Evolutionary conservation across 2,888 invertebrate species (phyloP), one percentile per base, ranked within the genome.

Genomic region (Polyommatus iphigenia): DNA sequence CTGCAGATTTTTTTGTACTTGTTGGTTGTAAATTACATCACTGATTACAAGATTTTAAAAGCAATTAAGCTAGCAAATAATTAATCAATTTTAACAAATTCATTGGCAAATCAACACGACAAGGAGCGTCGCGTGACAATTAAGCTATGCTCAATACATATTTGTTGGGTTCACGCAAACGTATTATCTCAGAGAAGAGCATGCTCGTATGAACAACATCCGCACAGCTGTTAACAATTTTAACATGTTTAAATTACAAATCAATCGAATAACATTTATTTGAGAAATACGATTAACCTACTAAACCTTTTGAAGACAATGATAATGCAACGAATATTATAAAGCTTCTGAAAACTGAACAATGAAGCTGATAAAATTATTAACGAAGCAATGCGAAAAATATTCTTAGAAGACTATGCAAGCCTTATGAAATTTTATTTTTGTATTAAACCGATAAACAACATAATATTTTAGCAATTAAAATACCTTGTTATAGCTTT

Each of bases 51-150:
- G 50, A 13, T 50, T n/a, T n/a, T 50, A 50, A 4, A 50, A 50
- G 50, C 50, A 50, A 15, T 50, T 1, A 18, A 54, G 18, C 1
- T 36, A 36, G 36, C 8, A 36, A 8, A 36, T 7, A 7, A 36
- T 36, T 1, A 36, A 36, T 7, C 18, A 18, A 59, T 59, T 59
- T n/a, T 18, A 57, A n/a, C 18, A 10, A 46, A 46, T 46, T 57
- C n/a, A 57, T 2, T 3, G 8, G 10, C 20, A 4, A 20, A 62
- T 24, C 62, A 62, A 24, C 24, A 24, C 20, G 18, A 67, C 29
- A 32, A 32, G 29, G 67, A 29, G 67, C 29, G 18, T 67, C 29
- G 67, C 67, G 88, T 3, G 84, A 80, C 59, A 67, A n/a, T n/a
- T n/a, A 46, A 76, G 46, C 50, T n/a, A 41, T 59, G 13, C 54